Conservation (phyloP, 2,888 invertebrate species). For the Volucella bombylans region DNA sequence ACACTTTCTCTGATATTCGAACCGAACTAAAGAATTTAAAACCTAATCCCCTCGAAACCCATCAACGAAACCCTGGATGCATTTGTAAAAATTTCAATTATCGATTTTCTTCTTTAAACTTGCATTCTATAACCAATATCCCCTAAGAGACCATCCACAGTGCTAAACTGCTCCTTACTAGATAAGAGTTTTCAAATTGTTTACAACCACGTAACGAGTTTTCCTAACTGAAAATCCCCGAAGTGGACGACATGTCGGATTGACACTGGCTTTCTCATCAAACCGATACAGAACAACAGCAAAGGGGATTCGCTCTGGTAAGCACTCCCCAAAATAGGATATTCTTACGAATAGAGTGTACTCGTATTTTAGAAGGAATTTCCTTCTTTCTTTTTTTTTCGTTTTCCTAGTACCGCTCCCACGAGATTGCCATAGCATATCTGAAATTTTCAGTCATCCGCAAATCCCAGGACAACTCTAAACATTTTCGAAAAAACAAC, state of each 20-base stretch:
- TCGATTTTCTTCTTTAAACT: too few relatives aligned
- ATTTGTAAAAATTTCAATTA: too few relatives aligned
- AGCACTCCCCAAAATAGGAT: not conserved
- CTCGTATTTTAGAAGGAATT: not conserved
- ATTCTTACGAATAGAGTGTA: not conserved
- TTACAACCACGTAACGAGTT: slow-evolving; percentile 16
- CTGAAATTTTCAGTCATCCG: not conserved
- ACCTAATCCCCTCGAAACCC: too few relatives aligned
- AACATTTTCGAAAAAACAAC: not conserved
- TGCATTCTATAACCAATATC: not conserved
- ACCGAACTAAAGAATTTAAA: too few relatives aligned
- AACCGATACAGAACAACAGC: not conserved
- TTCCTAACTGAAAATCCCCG: not conserved
- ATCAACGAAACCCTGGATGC: too few relatives aligned
- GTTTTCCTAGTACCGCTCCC: not conserved
- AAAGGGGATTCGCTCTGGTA: not conserved
- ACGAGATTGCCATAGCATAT: not conserved
- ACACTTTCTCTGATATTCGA: too few relatives aligned
- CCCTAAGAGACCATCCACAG: not conserved
- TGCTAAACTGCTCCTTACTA: not conserved
- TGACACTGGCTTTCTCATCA: not conserved
- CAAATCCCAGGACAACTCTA: not conserved
- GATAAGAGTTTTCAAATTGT: not conserved
- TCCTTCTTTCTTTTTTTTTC: not conserved
- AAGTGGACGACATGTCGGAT: slow-evolving; percentile 13